phyloP scores from a whole-genome alignment of 92 coral and sea anemone genomes.

The Plumapathes pennacea region DNA sequence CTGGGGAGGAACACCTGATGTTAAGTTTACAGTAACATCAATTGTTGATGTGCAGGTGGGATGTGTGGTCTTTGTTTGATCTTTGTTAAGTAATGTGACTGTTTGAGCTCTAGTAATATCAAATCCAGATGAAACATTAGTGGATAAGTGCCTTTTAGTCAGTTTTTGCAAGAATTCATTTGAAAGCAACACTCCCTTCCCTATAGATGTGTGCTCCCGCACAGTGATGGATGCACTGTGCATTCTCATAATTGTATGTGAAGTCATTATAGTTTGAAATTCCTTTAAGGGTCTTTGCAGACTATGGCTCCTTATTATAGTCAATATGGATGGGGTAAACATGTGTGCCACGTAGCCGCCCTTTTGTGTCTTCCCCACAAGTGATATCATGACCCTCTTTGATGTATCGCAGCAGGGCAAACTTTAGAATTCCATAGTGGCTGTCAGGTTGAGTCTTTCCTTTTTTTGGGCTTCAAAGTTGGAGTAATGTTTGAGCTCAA shows the following conservation, averaged over 20 bases:
- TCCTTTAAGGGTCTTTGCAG: constrained; percentile 52
- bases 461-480: constrained; percentile 66
- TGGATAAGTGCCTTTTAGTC: neutral
- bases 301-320: constrained; percentile 31
- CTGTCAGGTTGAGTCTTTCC: constrained; percentile 58
- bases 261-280: constrained; percentile 35
- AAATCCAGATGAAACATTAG: constrained; percentile 37
- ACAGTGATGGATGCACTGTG: constrained; percentile 11
- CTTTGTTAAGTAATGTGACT: no score
- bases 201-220: constrained; percentile 28
- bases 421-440: constrained; percentile 49
- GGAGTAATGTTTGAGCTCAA: constrained; percentile 12
- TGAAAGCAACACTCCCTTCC: constrained; percentile 2
- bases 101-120: constrained; percentile 20
- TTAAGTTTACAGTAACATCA: no score
- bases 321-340: constrained; percentile 35
- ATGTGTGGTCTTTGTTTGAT: no score
- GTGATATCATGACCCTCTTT: constrained; percentile 31
- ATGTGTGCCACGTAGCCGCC: constrained; percentile 50
- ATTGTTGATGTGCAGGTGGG: no score
- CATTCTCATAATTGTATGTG: constrained; percentile 10
- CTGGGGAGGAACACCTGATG: no score
- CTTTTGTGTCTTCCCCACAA: constrained; percentile 36
- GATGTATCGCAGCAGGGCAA: constrained; percentile 23
- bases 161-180: constrained; percentile 4